A percentile compares a stretch with the other conserved stretches of the same genome.
These are phyloP conservation scores for Catotricha subobsoleta DNA, from an alignment of 2,888 invertebrate species.

Conservation along the genomic window DNA sequence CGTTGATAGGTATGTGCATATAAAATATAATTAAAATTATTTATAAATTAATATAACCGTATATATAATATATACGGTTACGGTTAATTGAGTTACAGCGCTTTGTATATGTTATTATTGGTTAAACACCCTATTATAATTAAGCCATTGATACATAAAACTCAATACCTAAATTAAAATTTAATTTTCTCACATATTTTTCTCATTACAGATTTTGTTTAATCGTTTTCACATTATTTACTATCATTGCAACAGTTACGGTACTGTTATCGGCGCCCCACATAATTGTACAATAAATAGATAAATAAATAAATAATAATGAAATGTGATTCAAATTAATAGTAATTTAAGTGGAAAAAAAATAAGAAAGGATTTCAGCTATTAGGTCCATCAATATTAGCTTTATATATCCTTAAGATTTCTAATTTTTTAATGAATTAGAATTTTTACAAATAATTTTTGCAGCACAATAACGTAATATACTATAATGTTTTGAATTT, in stretches of 20 bases:
- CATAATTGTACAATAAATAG: conserved; percentile 73
- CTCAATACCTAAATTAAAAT: neutral
- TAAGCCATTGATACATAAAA: neutral
- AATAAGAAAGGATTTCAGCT: too few relatives aligned
- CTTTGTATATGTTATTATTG: neutral
- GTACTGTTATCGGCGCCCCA: conserved; percentile 84
- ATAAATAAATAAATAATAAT: too few relatives aligned
- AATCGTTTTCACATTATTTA: conserved; percentile 87
- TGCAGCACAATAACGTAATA: too few relatives aligned
- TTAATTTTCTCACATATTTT: neutral
- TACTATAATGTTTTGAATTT: too few relatives aligned
- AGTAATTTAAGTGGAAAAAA: too few relatives aligned
- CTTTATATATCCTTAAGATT: too few relatives aligned
- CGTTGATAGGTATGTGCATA: conserved; percentile 54
- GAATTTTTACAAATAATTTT: too few relatives aligned
- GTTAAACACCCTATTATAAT: neutral
- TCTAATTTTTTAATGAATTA: too few relatives aligned
- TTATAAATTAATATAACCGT: neutral
- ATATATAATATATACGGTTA: neutral
- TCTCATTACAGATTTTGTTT: conserved; percentile 62
- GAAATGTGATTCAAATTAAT: too few relatives aligned
- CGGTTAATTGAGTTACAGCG: neutral
- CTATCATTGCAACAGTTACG: conserved; percentile 80
- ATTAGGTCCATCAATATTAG: neutral
- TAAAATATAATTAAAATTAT: neutral